Base-by-base conservation (phyloP, 2,113 vertebrate species). In the Arenaria interpres region DNA sequence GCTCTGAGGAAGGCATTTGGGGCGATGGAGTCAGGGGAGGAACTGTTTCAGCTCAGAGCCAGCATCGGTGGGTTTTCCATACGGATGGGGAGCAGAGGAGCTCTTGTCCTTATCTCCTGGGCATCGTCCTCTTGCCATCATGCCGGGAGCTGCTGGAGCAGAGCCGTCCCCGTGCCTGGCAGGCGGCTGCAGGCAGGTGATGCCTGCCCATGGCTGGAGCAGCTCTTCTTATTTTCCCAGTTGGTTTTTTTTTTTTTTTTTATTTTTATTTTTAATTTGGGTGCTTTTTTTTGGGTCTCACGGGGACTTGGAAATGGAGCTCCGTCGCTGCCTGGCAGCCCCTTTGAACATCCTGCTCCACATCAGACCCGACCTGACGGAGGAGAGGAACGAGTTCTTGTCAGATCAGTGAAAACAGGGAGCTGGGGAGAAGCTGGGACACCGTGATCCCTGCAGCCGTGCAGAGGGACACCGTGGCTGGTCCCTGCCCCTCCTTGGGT, bases 371-470 rank as follows among this genome's bases (percentile, higher is more conserved):
- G 1, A 84, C 91, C 72, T 66, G 92, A 87, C 4, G 22, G 81
- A 91, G 91, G 51, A 93, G 93, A 95, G 87, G 81, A 96, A 81
- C 41, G 1, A 84, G 77, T 89, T 96, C 77, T 87, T 89, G 24
- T 54, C 43, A 91, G 73, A 90, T 35, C 37, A 83, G 59, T 66
- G 75, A 81, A 93, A 95, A 81, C 1, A 1, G 13, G 80, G 59
- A 86, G 45, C 63, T 74, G 72, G 45, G 28, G 85, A 94, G 74
- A 78, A 89, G 46, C 33, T 68, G 28, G 67, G 71, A 78, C 6
- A 4, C 51, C 51, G 37, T 1, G 0, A 50, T 62, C 62, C 79
- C 71, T 85, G 68, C 33, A 89, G 80, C 72, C 0, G 0, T 72
- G 53, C 30, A 25, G 19, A 22, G 37, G 43, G 25, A 9, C 25